Evolutionary conservation across 1,140 invertebrate genomes (phyloP).

Genomic region (Tetramorium parvispinum): DNA sequence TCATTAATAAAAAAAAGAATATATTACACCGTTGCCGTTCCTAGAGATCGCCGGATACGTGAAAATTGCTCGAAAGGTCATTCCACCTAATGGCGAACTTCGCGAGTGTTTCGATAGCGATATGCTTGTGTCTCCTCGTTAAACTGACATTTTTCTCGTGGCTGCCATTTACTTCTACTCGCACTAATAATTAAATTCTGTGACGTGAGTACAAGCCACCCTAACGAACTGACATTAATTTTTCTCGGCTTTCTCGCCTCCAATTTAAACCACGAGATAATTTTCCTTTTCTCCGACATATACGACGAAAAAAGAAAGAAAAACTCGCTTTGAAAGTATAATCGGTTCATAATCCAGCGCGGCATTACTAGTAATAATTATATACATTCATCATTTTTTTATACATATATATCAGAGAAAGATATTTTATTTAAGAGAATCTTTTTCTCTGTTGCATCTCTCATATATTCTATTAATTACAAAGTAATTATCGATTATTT

Average conservation of each 20-base stretch:
- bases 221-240: conserved; percentile 58
- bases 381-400: neutral
- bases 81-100: conserved; percentile 28
- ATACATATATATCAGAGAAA: neutral
- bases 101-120: conserved; percentile 21
- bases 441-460: neutral
- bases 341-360: neutral
- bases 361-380: conserved; percentile 4
- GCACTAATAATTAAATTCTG: conserved; percentile 44
- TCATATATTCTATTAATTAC: conserved; percentile 1
- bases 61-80: conserved; percentile 27
- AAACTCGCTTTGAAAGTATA: conserved; percentile 13
- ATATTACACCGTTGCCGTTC: neutral
- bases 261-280: conserved; percentile 34
- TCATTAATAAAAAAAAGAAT: conserved; percentile 48
- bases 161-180: conserved; percentile 41
- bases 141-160: conserved; percentile 42
- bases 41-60: conserved; percentile 13
- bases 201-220: conserved; percentile 21
- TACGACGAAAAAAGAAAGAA: neutral
- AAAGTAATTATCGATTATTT: neutral
- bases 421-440: conserved; percentile 10
- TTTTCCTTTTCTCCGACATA: conserved; percentile 11
- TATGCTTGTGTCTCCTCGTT: conserved; percentile 28
- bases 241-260: conserved; percentile 25